phyloP scores from a whole-genome alignment of 2,888 invertebrate genomes.

The Empis stercorea region DNA sequence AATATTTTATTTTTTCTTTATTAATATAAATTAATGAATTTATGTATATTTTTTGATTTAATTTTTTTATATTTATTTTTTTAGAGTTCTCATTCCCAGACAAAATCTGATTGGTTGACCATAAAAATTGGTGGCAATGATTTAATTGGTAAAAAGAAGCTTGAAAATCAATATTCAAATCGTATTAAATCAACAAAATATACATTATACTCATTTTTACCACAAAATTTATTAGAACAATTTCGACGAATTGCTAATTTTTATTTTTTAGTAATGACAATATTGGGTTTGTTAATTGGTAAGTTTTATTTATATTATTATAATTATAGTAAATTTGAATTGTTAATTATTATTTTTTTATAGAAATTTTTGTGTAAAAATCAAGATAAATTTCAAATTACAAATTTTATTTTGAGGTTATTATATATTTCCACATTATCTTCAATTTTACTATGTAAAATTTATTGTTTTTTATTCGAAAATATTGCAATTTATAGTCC shows the following conservation, averaged over 20 bases:
- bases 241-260: constrained; percentile 74
- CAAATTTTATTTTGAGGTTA: too few species aligned
- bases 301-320: constrained; percentile 22
- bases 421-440: too few species aligned
- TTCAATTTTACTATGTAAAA: too few species aligned
- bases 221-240: constrained; percentile 72
- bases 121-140: constrained; percentile 48
- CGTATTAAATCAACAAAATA: constrained; percentile 58
- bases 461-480: too few species aligned
- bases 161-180: constrained; percentile 30
- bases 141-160: constrained; percentile 25
- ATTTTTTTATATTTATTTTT: constrained; percentile 13
- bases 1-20: not conserved
- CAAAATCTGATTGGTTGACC: constrained; percentile 16
- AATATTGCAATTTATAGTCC: too few species aligned
- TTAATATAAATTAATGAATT: too few species aligned
- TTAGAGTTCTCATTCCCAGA: constrained; percentile 49
- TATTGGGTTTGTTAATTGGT: constrained; percentile 55
- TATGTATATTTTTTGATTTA: too few species aligned
- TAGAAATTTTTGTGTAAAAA: too few species aligned
- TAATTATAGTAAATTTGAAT: too few species aligned
- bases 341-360: too few species aligned
- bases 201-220: constrained; percentile 62
- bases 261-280: constrained; percentile 63
- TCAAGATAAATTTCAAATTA: too few species aligned